Base-by-base conservation (phyloP, 1,140 invertebrate species). In the Brachionus plicatilis region DNA sequence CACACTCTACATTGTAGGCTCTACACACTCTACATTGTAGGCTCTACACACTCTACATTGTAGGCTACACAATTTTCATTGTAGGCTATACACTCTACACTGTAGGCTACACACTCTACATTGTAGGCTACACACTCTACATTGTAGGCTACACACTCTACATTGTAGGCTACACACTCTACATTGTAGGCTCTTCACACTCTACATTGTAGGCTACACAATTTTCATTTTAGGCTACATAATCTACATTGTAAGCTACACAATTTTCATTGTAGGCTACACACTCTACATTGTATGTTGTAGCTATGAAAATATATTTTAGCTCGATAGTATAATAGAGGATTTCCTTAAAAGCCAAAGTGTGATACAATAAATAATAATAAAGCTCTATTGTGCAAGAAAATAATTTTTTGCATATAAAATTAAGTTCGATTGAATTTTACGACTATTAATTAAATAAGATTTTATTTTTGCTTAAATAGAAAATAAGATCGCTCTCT, bases 381-480 rank as follows among this genome's bases (percentile, higher is more conserved):
- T 60, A 60, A 24, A 60, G 17, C n/a, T 60, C 53, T 60, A 60
- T 60, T 60, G 53, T 60, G 53, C 53, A 20, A 27, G 53, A 60
- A 9, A 20, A 60, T 37, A 60, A 20, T 20, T 60, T 20, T 60
- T 20, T 20, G 53, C 53, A 60, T 20, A 60, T 60, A 60, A 60
- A 60, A 60, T 60, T 9, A 24, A 60, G 8, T 60, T 60, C n/a
- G 53, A 60, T 60, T 60, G 53, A 60, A 60, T 60, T 60, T 27
- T 60, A 60, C 53, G 53, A 60, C 53, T 60, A 60, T 60, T 60
- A 60, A 60, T 60, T 60, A 60, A 60, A 60, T 60, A 60, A 60
- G 53, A 60, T 60, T 60, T 60, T 60, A 60, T 60, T 60, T 60
- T 60, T 5, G n/a, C 17, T 20, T 20, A 27, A 47, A 47, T 47